phyloP scores from a whole-genome alignment of 1,140 invertebrate species.

The Neotoxoptera formosana region DNA sequence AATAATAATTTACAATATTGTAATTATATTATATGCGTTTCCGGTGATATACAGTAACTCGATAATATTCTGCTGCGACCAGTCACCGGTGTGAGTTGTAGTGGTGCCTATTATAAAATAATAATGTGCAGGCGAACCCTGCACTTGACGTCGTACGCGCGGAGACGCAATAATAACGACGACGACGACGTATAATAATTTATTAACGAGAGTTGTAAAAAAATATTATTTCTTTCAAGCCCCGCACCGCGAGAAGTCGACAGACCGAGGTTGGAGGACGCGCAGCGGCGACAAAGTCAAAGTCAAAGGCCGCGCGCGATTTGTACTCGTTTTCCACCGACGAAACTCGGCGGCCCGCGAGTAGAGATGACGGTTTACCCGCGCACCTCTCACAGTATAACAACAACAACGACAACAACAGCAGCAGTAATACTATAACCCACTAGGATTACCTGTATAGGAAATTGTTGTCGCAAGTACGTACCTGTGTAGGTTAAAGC shows the following conservation, averaged over 20 bases:
- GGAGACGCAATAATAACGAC: not conserved
- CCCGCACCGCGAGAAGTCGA: not conserved
- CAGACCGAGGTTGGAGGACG: not conserved
- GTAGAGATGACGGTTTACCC: too few relatives aligned
- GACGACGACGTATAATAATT: not conserved
- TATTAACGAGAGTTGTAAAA: not conserved
- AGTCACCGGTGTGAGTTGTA: not conserved
- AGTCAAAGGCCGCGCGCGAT: not conserved
- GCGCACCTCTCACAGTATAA: too few relatives aligned
- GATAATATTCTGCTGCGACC: not conserved
- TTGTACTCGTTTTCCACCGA: not conserved
- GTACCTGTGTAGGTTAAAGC: too few relatives aligned
- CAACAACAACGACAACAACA: too few relatives aligned
- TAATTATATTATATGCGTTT: not conserved
- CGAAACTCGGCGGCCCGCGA: not conserved
- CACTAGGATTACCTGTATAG: not conserved
- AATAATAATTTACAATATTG: not conserved
- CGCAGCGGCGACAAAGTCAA: too few relatives aligned
- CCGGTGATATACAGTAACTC: not conserved
- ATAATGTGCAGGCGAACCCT: too few relatives aligned
- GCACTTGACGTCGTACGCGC: too few relatives aligned
- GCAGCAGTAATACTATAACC: not conserved
- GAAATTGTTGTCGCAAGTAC: not conserved
- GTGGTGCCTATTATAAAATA: too few relatives aligned
- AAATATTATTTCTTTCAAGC: not conserved